Evolutionary conservation across 2,113 vertebrate species (phyloP).

Genomic region (Sapayoa aenigma): DNA sequence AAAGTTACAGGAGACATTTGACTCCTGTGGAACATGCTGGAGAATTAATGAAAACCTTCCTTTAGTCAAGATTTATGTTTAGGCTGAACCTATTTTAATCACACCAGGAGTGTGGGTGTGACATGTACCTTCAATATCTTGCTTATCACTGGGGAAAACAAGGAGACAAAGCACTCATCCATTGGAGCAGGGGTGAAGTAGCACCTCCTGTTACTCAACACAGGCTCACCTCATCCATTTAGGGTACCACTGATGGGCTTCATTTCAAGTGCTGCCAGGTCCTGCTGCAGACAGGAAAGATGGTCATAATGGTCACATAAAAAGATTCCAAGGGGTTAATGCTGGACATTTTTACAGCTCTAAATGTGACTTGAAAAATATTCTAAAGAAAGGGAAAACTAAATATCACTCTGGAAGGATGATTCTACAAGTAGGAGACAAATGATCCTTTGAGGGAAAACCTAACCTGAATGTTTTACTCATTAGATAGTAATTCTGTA

Average conservation of each 20-base stretch:
- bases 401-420: background rate
- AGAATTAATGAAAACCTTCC: conserved; percentile 15
- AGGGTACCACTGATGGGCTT: background rate
- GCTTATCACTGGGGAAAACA: background rate
- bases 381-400: conserved; percentile 22
- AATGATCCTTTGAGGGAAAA: conserved; percentile 27
- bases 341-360: background rate
- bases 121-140: background rate
- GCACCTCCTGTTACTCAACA: background rate
- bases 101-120: background rate
- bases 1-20: background rate
- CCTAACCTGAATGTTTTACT: conserved; percentile 50
- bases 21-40: background rate
- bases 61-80: conserved; percentile 4
- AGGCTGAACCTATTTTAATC: background rate
- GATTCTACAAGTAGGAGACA: conserved; percentile 1
- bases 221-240: background rate
- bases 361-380: background rate
- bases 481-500: conserved; percentile 9
- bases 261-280: background rate
- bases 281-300: background rate
- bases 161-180: background rate
- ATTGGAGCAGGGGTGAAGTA: background rate
- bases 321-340: background rate
- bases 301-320: background rate